phyloP scores from a whole-genome alignment of 1,140 invertebrate species.

The Pseudoatta argentina region DNA sequence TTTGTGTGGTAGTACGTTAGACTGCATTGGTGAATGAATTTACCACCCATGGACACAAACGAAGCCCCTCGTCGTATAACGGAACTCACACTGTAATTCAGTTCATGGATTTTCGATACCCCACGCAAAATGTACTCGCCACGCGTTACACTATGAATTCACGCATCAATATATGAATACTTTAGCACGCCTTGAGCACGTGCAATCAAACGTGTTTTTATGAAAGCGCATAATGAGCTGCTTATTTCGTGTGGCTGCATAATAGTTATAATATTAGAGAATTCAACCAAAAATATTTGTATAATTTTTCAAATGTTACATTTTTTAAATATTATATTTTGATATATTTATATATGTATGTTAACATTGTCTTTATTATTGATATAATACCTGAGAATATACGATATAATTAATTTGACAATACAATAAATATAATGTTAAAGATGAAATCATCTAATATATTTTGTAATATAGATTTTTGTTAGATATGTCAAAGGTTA shows the following conservation, averaged over 20 bases:
- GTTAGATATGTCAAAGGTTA: background rate
- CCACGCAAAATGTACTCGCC: slow-evolving; percentile 49
- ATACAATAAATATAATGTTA: background rate
- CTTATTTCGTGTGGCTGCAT: background rate
- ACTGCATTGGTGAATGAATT: slow-evolving; percentile 76
- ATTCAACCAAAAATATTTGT: background rate
- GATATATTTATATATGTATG: background rate
- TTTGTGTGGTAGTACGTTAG: slow-evolving; percentile 36
- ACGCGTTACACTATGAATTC: slow-evolving; percentile 65
- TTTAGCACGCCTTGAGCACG: slow-evolving; percentile 22
- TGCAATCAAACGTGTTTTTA: slow-evolving; percentile 1
- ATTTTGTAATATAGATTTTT: background rate
- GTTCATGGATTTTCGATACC: slow-evolving; percentile 68
- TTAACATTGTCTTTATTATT: background rate
- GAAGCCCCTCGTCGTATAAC: slow-evolving; percentile 60
- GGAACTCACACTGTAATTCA: slow-evolving; percentile 77
- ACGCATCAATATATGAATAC: slow-evolving; percentile 47
- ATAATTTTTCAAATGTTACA: background rate
- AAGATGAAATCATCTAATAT: background rate
- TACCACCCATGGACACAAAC: slow-evolving; percentile 81
- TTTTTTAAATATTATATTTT: background rate
- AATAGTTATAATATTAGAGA: background rate
- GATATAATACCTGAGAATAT: background rate
- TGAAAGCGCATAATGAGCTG: background rate
- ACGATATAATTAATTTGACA: background rate